phyloP scores from a whole-genome alignment of 53 echinoderm and acorn worm species.

The Henricia sp. region DNA sequence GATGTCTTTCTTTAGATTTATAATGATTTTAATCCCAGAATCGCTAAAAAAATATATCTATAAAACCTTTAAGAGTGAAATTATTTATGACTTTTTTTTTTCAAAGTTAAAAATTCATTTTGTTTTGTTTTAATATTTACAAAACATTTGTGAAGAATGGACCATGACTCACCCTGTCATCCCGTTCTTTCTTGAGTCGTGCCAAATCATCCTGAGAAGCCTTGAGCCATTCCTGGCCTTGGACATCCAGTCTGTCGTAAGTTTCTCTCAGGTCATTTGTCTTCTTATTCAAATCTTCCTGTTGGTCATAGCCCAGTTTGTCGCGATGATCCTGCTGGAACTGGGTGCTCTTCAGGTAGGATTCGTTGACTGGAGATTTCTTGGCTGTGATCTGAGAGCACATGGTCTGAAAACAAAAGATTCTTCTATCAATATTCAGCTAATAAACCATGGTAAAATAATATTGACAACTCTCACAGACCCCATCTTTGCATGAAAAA shows the following conservation, averaged over 20 bases:
- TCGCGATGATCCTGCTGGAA: conserved; percentile 91
- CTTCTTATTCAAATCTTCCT: conserved; percentile 74
- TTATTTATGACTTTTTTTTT: no score
- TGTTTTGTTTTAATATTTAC: no score
- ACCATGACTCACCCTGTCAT: conserved; percentile 80
- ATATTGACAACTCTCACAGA: no score
- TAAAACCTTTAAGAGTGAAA: no score
- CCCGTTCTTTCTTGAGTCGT: conserved; percentile 77
- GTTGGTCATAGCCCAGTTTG: conserved; percentile 76
- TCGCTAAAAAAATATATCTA: no score
- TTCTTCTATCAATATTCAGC: no score
- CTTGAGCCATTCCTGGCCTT: conserved; percentile 71
- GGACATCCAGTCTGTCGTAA: conserved; percentile 74
- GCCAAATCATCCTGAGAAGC: conserved; percentile 76
- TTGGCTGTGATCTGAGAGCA: conserved; percentile 74
- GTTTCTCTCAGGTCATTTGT: conserved; percentile 71
- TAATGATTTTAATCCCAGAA: no score
- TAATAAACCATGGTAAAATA: no score
- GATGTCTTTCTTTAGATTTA: no score
- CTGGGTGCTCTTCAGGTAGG: conserved; percentile 85
- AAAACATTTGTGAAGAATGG: no score
- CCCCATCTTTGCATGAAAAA: no score
- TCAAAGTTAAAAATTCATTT: no score
- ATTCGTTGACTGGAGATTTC: conserved; percentile 88
- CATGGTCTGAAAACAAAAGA: conserved; percentile 63